Evolutionary conservation across 2,113 vertebrate species (phyloP).

Genomic region (Centrocercus urophasianus): DNA sequence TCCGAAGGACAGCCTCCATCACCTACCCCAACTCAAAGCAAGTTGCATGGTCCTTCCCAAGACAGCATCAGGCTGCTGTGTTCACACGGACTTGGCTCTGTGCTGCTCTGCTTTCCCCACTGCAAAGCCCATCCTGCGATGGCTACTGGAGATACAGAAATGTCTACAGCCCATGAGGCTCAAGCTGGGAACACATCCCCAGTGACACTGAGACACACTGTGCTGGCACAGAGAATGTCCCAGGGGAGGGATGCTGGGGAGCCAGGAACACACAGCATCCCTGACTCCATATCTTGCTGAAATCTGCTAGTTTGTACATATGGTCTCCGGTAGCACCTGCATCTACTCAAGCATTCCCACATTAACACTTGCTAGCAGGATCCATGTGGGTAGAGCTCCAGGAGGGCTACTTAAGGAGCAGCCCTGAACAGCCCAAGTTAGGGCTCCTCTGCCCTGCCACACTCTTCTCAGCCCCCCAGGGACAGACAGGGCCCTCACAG

Average conservation of each 20-base stretch:
- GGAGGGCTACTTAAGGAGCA: not conserved
- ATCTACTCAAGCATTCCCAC: constrained; percentile 13
- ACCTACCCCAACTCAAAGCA: accelerated
- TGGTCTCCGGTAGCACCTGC: not conserved
- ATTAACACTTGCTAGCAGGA: not conserved
- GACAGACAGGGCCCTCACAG: not conserved
- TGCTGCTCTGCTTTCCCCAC: not conserved
- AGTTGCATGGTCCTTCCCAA: not conserved
- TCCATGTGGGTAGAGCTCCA: not conserved
- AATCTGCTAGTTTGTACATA: not conserved
- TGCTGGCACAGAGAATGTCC: not conserved
- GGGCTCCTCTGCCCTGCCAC: not conserved
- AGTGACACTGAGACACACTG: not conserved
- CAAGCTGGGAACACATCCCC: not conserved
- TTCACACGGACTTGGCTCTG: not conserved
- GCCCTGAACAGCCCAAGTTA: not conserved
- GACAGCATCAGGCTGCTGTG: not conserved
- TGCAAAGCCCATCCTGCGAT: not conserved
- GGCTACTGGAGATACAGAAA: accelerated
- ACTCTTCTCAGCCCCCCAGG: not conserved
- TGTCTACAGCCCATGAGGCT: not conserved
- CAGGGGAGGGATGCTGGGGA: not conserved
- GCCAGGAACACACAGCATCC: not conserved
- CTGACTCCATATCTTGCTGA: not conserved
- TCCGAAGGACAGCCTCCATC: not conserved